Evolutionary conservation across 1,140 invertebrate species (phyloP).

Genomic region (Thaumatotibia leucotreta): DNA sequence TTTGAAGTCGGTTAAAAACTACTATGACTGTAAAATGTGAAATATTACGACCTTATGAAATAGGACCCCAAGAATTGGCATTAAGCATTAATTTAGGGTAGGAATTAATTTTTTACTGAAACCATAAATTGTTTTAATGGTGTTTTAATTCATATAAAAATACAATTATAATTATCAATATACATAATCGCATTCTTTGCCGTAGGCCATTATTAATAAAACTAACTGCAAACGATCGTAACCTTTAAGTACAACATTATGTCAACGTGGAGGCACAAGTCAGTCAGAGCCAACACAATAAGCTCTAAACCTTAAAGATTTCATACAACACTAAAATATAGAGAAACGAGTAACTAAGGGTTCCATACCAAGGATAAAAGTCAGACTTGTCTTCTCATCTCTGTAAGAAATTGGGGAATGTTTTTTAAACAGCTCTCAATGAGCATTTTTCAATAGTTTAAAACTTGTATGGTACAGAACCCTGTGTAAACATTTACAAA

Average conservation of each 20-base stretch:
- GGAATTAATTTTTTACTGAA: not conserved
- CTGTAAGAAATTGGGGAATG: not conserved
- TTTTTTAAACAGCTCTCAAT: not conserved
- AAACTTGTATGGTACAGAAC: not conserved
- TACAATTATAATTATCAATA: constrained; percentile 63
- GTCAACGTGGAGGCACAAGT: constrained; percentile 38
- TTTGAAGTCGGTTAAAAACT: too few species aligned
- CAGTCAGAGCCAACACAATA: constrained; percentile 35
- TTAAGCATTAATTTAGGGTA: not conserved
- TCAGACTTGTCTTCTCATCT: constrained; percentile 14
- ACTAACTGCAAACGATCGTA: constrained; percentile 43
- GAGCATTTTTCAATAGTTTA: not conserved
- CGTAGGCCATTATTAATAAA: constrained; percentile 45
- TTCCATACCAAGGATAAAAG: not conserved
- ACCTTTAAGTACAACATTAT: constrained; percentile 49
- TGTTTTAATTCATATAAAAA: constrained; percentile 73
- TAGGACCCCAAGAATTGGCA: too few species aligned
- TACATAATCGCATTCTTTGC: constrained; percentile 63
- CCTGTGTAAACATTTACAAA: constrained; percentile 5
- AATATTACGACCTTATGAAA: too few species aligned
- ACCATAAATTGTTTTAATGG: constrained; percentile 35
- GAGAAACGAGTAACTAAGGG: constrained; percentile 18
- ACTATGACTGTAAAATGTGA: too few species aligned
- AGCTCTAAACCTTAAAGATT: constrained; percentile 6
- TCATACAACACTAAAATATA: constrained; percentile 19